These are phyloP conservation scores for Drosophila rubida DNA, from an alignment of 2,888 invertebrate species.

Conservation along the genomic window DNA sequence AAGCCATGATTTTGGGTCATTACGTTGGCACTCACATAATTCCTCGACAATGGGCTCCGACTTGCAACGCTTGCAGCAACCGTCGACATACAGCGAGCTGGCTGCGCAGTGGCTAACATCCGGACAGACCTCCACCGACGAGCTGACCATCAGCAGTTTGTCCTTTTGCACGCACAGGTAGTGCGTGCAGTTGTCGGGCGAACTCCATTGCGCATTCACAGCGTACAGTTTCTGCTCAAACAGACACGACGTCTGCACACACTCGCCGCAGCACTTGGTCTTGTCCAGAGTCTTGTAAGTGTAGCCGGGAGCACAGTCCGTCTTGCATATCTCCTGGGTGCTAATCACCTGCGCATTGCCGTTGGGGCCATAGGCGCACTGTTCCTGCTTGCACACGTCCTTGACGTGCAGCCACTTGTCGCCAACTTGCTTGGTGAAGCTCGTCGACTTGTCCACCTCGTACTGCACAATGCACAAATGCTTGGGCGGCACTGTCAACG, in stretches of 20 bases:
- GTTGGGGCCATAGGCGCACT: slow-evolving; percentile 81
- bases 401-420: slow-evolving; percentile 85
- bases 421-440: slow-evolving; percentile 82
- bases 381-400: slow-evolving; percentile 85
- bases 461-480: slow-evolving; percentile 82
- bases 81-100: slow-evolving; percentile 86
- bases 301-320: slow-evolving; percentile 86
- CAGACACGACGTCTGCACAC: slow-evolving; percentile 87
- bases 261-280: slow-evolving; percentile 88
- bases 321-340: slow-evolving; percentile 75
- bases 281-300: slow-evolving; percentile 84
- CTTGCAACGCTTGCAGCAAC: slow-evolving; percentile 90
- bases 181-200: slow-evolving; percentile 88
- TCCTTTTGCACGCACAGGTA: slow-evolving; percentile 86
- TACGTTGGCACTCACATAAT: slow-evolving; percentile 57
- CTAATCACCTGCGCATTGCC: slow-evolving; percentile 73
- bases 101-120: slow-evolving; percentile 87
- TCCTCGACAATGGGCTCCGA: slow-evolving; percentile 84
- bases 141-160: slow-evolving; percentile 86
- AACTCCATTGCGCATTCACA: slow-evolving; percentile 87
- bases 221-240: slow-evolving; percentile 85
- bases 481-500: slow-evolving; percentile 78
- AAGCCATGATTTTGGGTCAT: too few species aligned
- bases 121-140: slow-evolving; percentile 87
- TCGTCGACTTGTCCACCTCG: slow-evolving; percentile 75